Percentiles rank a stretch among this genome's conserved stretches.
Evolutionary conservation across 2,113 vertebrate species (phyloP).

Genomic region (Perca flavescens): DNA sequence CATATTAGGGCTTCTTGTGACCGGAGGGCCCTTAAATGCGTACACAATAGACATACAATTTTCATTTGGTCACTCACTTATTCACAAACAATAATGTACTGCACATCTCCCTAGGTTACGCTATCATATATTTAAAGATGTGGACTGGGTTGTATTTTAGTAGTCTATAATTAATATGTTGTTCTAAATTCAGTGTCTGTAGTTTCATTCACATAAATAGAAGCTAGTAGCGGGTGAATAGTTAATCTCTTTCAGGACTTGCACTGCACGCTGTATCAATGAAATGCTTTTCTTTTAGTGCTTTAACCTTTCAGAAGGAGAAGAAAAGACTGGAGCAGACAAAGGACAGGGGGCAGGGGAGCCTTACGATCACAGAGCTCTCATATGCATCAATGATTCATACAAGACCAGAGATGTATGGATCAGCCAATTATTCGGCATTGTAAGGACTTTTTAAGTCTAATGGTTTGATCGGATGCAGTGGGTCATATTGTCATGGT

Average conservation of each 20-base stretch:
- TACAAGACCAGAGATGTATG: slow-evolving; percentile 44
- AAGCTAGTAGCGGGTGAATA: background rate
- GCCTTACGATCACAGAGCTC: slow-evolving; percentile 13
- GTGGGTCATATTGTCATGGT: slow-evolving; percentile 30
- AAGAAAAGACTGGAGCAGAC: slow-evolving; percentile 1
- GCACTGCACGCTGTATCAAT: slow-evolving; percentile 16
- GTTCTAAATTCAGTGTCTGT: too few species aligned
- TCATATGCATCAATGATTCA: slow-evolving; percentile 63
- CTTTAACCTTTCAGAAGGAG: slow-evolving; percentile 38
- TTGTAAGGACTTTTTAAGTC: slow-evolving; percentile 44
- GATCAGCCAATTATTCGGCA: slow-evolving; percentile 56
- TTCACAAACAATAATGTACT: background rate
- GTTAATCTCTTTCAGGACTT: slow-evolving; percentile 34
- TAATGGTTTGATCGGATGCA: slow-evolving; percentile 42
- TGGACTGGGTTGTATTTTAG: background rate
- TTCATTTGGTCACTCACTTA: background rate
- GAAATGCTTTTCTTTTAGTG: slow-evolving; percentile 25
- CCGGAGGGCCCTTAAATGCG: slow-evolving; percentile 36
- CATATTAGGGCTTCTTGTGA: slow-evolving; percentile 49
- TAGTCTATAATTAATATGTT: slow-evolving; percentile 11
- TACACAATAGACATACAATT: background rate
- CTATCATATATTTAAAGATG: slow-evolving; percentile 5
- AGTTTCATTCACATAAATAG: slow-evolving; percentile 35
- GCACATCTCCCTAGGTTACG: background rate
- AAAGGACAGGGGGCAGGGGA: slow-evolving; percentile 31